phyloP scores from a whole-genome alignment of 2,888 invertebrate genomes.

The Tipula vernalis region DNA sequence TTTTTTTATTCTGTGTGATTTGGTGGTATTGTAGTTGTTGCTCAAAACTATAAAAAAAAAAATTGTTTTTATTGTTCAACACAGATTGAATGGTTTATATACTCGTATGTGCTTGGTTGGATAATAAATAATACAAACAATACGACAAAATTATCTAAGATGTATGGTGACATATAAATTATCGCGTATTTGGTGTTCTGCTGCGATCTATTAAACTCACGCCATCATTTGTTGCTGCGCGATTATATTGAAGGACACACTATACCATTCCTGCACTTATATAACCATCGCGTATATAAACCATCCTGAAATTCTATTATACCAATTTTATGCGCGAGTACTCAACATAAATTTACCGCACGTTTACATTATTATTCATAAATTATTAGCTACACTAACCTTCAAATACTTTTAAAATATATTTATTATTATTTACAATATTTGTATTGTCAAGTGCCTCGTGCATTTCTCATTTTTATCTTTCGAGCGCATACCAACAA shows the following conservation, averaged over 20 bases:
- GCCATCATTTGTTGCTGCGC: not conserved
- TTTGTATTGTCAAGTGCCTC: not conserved
- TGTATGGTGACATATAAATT: not conserved
- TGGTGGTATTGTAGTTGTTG: not conserved
- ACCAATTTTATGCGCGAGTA: not conserved
- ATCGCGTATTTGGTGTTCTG: not conserved
- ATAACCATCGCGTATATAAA: not conserved
- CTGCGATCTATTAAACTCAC: not conserved
- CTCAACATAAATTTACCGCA: not conserved
- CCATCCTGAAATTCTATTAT: not conserved
- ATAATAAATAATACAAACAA: not conserved
- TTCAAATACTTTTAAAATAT: not conserved
- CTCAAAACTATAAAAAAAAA: not conserved
- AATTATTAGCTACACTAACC: not conserved
- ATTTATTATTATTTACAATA: not conserved
- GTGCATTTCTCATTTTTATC: not conserved
- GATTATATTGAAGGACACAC: not conserved
- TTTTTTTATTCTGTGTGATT: not conserved
- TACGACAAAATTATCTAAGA: not conserved
- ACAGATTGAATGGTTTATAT: not conserved
- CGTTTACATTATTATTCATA: not conserved
- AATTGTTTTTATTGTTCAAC: not conserved
- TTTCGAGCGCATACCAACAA: not conserved
- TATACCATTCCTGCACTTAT: not conserved
- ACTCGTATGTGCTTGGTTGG: not conserved